A percentile compares a stretch with the other conserved stretches of the same genome.
These are phyloP conservation scores for Theristicus caerulescens DNA, from an alignment of 2,113 vertebrate genomes.

Conservation along the genomic window DNA sequence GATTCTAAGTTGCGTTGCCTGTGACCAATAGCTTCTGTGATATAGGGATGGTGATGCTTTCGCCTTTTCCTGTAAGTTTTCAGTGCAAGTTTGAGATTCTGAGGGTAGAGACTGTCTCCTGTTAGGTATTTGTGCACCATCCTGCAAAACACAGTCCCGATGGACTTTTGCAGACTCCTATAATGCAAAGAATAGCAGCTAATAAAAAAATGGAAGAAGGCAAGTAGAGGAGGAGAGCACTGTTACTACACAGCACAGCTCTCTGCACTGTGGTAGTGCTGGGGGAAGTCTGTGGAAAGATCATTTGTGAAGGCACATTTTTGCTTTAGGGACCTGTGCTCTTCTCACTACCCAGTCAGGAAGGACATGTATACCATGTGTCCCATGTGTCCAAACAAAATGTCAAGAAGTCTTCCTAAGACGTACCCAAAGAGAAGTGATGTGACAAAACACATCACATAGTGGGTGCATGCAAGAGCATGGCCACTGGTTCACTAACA, in stretches of 20 bases:
- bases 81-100: background rate
- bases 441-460: background rate
- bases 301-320: background rate
- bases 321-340: background rate
- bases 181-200: background rate
- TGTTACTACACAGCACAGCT: background rate
- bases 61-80: background rate
- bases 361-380: background rate
- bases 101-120: background rate
- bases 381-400: background rate
- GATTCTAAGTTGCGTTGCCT: background rate
- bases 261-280: background rate
- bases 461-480: background rate
- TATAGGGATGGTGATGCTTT: background rate
- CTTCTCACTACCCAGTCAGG: background rate
- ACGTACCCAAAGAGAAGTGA: background rate
- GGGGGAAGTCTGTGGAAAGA: background rate
- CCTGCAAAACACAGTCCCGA: fast-evolving
- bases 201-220: background rate
- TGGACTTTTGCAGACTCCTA: background rate
- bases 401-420: background rate
- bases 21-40: background rate
- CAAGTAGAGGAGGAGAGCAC: background rate
- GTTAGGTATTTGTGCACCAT: background rate
- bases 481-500: background rate